Evolutionary conservation across 2,797 vertebrate species (phyloP).

Genomic region (Pseudocheirus occidentalis): DNA sequence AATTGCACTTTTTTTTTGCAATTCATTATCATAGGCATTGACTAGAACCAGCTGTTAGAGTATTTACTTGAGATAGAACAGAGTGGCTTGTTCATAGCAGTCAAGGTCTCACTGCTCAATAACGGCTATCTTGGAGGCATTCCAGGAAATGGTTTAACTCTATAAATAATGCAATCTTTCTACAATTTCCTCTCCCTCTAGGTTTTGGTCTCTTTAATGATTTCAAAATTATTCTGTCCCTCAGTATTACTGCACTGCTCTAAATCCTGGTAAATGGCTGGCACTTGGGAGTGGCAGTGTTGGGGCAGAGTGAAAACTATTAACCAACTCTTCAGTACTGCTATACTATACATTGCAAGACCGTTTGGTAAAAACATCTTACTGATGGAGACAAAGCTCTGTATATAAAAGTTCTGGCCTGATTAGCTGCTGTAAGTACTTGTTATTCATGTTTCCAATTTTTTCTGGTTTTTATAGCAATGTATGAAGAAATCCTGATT

Average conservation of each 20-base stretch:
- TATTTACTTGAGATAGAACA: slow-evolving; percentile 68
- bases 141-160: slow-evolving; percentile 81
- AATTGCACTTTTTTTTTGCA: slow-evolving; percentile 45
- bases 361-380: background rate
- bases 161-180: slow-evolving; percentile 80
- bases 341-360: background rate
- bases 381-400: background rate
- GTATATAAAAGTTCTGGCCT: background rate
- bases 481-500: background rate
- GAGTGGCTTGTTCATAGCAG: slow-evolving; percentile 67
- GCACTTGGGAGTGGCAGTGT: slow-evolving; percentile 29
- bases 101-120: slow-evolving; percentile 73
- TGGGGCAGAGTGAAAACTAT: background rate
- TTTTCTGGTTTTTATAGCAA: background rate
- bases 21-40: slow-evolving; percentile 64
- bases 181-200: slow-evolving; percentile 76
- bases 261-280: slow-evolving; percentile 59
- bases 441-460: background rate
- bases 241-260: slow-evolving; percentile 53
- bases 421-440: background rate
- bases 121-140: slow-evolving; percentile 71
- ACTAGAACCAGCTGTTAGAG: slow-evolving; percentile 70
- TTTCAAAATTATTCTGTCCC: slow-evolving; percentile 64
- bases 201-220: slow-evolving; percentile 73
- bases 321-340: background rate